phyloP scores from a whole-genome alignment of 2,888 invertebrate species.

The Rotaria magnacalcarata region DNA sequence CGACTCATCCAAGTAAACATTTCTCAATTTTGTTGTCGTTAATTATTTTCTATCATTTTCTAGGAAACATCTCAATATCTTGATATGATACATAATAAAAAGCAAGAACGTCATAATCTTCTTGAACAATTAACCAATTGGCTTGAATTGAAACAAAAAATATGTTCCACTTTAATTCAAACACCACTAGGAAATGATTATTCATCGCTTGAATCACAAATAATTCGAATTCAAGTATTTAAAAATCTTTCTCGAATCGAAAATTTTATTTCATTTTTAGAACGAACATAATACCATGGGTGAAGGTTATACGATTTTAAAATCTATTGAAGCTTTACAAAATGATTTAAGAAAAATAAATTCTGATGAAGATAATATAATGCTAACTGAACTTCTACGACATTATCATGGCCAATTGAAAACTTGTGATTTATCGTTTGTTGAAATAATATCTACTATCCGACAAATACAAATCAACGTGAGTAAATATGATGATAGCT shows the following conservation, averaged over 20 bases:
- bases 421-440: not conserved
- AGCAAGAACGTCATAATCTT: constrained; percentile 3
- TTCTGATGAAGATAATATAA: not conserved
- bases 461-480: not conserved
- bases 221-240: not conserved
- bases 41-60: not conserved
- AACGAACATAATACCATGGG: not conserved
- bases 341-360: not conserved
- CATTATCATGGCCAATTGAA: not conserved
- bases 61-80: not conserved
- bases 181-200: not conserved
- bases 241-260: not conserved
- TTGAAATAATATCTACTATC: not conserved
- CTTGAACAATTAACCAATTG: constrained; percentile 3
- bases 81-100: not conserved
- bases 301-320: constrained; percentile 3
- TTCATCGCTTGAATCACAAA: not conserved
- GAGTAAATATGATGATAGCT: not conserved
- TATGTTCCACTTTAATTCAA: not conserved
- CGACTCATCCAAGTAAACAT: not conserved
- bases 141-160: constrained; percentile 11
- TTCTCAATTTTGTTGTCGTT: not conserved
- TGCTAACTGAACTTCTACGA: not conserved
- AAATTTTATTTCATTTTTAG: not conserved
- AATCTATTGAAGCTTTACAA: not conserved